These are phyloP conservation scores for Gorsachius goisagi DNA, from an alignment of 2,113 vertebrate genomes.

Conservation along the genomic window DNA sequence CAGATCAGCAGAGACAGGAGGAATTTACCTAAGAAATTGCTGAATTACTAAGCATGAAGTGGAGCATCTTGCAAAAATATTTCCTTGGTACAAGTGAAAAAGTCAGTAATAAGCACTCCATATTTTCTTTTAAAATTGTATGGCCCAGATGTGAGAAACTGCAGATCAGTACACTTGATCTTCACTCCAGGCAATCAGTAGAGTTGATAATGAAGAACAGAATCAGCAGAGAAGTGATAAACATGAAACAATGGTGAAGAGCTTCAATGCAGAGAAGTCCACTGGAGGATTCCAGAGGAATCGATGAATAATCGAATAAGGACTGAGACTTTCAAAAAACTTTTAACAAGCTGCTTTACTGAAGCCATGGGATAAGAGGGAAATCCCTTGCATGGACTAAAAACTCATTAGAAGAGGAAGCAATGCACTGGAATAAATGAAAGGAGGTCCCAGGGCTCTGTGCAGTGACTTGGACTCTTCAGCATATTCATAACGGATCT, in stretches of 20 bases:
- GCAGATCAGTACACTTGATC: not conserved
- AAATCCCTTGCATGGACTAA: slow-evolving; percentile 10
- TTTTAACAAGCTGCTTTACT: not conserved
- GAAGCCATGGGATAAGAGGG: not conserved
- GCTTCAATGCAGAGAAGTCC: not conserved
- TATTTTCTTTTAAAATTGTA: not conserved
- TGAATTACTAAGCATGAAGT: not conserved
- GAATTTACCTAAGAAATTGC: not conserved
- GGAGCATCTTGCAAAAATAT: not conserved
- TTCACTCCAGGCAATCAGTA: not conserved
- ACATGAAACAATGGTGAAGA: not conserved
- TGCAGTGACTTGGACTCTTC: not conserved
- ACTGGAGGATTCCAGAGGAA: not conserved
- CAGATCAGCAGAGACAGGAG: not conserved
- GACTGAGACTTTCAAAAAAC: not conserved
- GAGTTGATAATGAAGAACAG: not conserved
- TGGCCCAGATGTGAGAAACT: not conserved
- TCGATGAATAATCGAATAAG: not conserved
- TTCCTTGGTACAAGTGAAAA: not conserved
- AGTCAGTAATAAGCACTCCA: not conserved
- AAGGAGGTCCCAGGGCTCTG: not conserved
- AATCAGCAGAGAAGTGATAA: not conserved
- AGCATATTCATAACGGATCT: not conserved
- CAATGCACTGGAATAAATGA: slow-evolving; percentile 11
- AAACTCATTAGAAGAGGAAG: slow-evolving; percentile 10